Evolutionary conservation across 1,140 invertebrate genomes (phyloP).

Genomic region (Procambarus virginalis): DNA sequence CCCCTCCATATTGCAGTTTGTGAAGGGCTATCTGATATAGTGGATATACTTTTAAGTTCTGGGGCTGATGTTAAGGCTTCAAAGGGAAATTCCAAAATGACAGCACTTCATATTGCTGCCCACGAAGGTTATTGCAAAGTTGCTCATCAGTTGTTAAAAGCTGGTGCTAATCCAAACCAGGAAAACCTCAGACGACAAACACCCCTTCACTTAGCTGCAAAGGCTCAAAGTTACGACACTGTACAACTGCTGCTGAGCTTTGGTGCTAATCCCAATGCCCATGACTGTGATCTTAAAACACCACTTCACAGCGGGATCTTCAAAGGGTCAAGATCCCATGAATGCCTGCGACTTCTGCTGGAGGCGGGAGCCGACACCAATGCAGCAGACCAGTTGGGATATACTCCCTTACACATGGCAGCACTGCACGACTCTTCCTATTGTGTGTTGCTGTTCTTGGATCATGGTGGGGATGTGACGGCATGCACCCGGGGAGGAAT

Average conservation of each 20-base stretch:
- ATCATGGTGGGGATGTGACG: conserved; percentile 88
- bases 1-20: conserved; percentile 87
- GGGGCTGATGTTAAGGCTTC: conserved; percentile 86
- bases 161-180: conserved; percentile 81
- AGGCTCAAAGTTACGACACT: conserved; percentile 84
- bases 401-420: conserved; percentile 90
- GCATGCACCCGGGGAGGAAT: conserved; percentile 88
- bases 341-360: conserved; percentile 64
- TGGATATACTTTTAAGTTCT: conserved; percentile 81
- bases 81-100: conserved; percentile 80
- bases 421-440: conserved; percentile 88
- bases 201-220: conserved; percentile 84
- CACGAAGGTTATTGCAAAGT: conserved; percentile 85
- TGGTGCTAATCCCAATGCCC: conserved; percentile 81
- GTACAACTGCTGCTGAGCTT: conserved; percentile 84
- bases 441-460: conserved; percentile 87
- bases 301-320: conserved; percentile 85
- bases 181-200: conserved; percentile 86
- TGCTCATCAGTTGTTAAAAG: conserved; percentile 82
- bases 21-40: conserved; percentile 81
- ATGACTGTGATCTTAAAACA: conserved; percentile 85
- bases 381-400: conserved; percentile 89
- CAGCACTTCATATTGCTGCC: conserved; percentile 85
- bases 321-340: conserved; percentile 80
- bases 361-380: conserved; percentile 87